These are phyloP conservation scores for Drosophila busckii DNA, from an alignment of 1,140 invertebrate genomes.

Conservation along the genomic window DNA sequence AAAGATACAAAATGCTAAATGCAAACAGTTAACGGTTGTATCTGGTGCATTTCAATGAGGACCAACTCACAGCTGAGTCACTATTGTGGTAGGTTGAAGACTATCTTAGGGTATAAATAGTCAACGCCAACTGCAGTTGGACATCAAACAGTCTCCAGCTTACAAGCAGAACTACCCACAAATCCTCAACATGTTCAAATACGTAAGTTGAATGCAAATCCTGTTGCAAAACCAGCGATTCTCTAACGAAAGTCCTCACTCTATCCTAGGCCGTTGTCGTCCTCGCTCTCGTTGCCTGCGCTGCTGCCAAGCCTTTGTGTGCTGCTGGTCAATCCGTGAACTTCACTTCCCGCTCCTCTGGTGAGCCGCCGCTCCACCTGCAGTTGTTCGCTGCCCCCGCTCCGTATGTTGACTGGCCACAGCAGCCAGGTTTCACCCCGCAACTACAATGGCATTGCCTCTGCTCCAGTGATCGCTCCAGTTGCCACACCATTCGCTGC, in stretches of 20 bases:
- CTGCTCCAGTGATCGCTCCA: constrained; percentile 51
- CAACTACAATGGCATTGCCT: constrained; percentile 76
- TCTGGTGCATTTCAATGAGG: constrained; percentile 28
- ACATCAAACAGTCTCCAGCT: constrained; percentile 28
- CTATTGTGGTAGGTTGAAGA: neutral
- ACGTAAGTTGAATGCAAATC: constrained; percentile 23
- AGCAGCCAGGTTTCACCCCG: constrained; percentile 79
- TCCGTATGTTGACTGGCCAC: constrained; percentile 73
- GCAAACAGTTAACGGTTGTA: constrained; percentile 19
- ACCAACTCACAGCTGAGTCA: constrained; percentile 5
- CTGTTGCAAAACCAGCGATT: neutral
- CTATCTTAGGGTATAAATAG: constrained; percentile 34
- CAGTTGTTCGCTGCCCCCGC: constrained; percentile 56
- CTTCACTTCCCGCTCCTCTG: constrained; percentile 30
- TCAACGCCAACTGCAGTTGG: neutral
- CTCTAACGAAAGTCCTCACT: neutral
- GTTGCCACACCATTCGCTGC: constrained; percentile 21
- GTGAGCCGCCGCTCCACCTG: constrained; percentile 43
- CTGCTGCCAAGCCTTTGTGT: constrained; percentile 58
- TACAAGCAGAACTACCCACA: constrained; percentile 1
- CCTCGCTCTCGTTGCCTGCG: constrained; percentile 58
- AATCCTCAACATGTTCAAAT: constrained; percentile 62
- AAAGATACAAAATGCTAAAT: constrained; percentile 13
- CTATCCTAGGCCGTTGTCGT: constrained; percentile 55
- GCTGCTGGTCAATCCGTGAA: constrained; percentile 23